Base-by-base conservation (phyloP, 1,140 invertebrate species). In the Halyomorpha halys region DNA sequence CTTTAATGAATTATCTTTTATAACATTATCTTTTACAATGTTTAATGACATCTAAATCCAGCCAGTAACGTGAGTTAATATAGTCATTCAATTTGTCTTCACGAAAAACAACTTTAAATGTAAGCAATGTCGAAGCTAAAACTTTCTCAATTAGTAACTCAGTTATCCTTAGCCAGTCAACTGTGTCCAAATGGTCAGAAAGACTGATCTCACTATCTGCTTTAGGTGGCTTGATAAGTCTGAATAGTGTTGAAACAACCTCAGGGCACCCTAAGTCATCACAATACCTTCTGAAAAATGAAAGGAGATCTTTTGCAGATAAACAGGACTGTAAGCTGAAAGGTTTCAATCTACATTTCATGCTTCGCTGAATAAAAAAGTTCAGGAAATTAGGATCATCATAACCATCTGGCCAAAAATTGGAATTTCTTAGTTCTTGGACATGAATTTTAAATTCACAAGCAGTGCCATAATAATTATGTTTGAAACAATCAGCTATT, bases 101-200 rank as follows among this genome's bases (percentile, higher is more conserved):
- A 2, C 53, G 9, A 25, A 23, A 56, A 23, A 25, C 53, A 23
- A 56, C 53, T 25, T 25, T 56, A 56, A 56, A 56, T 56, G 53
- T 23, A 25, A 56, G 53, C 3, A 56, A 14, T 11, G 19, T 11
- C 6, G 18, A 23, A 25, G 18, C 9, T 5, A 56, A 25, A 23
- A 56, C 15, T 34, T 60, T 47, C 56, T 66, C 65, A 0, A 64
- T 61, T 21, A 63, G 34, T 18, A 65, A 34, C 59, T 68, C 68
- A 21, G 66, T 64, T 8, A 69, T 66, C 6, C 44, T 15, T 44
- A 69, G 44, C 68, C 68, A 69, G 9, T 61, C 23, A n/a, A 66
- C 25, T 49, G 34, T n/a, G 15, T 56, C 34, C 9, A 69, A 44
- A 49, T 62, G 59, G 18, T 53, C 27, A 15, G n/a, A 0, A 44